Conservation (phyloP, 2,797 vertebrate species). For the Etheostoma nigrum region DNA sequence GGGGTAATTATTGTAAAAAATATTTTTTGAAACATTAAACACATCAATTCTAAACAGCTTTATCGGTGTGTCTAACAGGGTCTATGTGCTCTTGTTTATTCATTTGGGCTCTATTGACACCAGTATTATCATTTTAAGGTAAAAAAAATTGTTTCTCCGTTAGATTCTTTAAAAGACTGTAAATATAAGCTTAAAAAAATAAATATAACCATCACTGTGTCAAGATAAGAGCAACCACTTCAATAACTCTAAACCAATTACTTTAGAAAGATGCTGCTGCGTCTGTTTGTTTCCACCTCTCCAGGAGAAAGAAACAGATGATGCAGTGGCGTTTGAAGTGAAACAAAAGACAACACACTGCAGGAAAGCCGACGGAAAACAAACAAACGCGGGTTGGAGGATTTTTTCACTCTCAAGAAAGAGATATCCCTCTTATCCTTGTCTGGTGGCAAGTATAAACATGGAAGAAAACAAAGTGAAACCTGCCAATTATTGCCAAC, state of each 20-base stretch:
- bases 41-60: neutral
- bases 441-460: conserved; percentile 54
- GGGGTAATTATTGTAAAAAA: too few relatives aligned
- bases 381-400: conserved; percentile 59
- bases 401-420: conserved; percentile 55
- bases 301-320: conserved; percentile 46
- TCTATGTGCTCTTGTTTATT: conserved; percentile 7
- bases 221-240: conserved; percentile 44
- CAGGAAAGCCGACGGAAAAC: conserved; percentile 48
- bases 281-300: conserved; percentile 59
- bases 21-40: neutral
- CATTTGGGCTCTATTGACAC: neutral
- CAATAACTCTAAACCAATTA: conserved; percentile 70
- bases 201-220: conserved; percentile 15
- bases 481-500: conserved; percentile 57
- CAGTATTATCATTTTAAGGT: conserved; percentile 14
- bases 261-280: conserved; percentile 53
- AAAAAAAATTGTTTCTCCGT: neutral
- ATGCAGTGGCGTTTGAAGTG: conserved; percentile 66
- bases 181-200: conserved; percentile 21
- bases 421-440: conserved; percentile 38
- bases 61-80: neutral
- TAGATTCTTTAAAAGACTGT: conserved; percentile 26
- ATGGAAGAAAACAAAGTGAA: conserved; percentile 59
- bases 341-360: conserved; percentile 64